Conservation (phyloP, 2,797 vertebrate genomes). For the Gymnoscopelus microlampas region DNA sequence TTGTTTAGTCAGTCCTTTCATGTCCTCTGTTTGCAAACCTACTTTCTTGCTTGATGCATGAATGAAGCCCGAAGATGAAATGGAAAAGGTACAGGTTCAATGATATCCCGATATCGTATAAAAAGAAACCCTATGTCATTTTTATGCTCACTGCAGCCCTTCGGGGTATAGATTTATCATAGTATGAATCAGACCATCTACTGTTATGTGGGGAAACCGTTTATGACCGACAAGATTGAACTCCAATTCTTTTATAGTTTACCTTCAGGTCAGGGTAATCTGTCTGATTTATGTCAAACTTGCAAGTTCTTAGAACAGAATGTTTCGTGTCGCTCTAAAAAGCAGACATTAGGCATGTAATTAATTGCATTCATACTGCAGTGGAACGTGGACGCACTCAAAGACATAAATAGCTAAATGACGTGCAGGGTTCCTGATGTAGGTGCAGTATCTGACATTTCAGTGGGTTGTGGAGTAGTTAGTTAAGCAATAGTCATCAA, state of each 20-base stretch:
- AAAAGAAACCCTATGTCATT: conserved; percentile 20
- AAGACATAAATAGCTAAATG: conserved; percentile 35
- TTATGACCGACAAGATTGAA: conserved; percentile 4
- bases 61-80: background rate
- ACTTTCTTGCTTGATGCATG: conserved; percentile 3
- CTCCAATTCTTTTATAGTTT: conserved; percentile 23
- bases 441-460: conserved; percentile 10
- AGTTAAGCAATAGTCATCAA: background rate
- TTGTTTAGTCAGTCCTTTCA: conserved; percentile 27
- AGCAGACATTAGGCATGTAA: conserved; percentile 47
- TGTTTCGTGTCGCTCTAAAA: conserved; percentile 43
- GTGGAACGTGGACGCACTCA: conserved; percentile 41
- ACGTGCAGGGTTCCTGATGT: conserved; percentile 19
- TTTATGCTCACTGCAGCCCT: conserved; percentile 15
- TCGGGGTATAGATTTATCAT: conserved; percentile 19
- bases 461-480: conserved; percentile 9
- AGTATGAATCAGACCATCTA: conserved; percentile 24
- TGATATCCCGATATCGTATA: conserved; percentile 6
- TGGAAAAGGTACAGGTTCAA: background rate
- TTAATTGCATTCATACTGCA: conserved; percentile 49
- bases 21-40: conserved; percentile 6
- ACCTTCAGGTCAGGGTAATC: conserved; percentile 51
- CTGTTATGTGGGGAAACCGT: conserved; percentile 11
- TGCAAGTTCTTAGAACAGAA: conserved; percentile 35
- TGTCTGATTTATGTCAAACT: conserved; percentile 52